phyloP scores from a whole-genome alignment of 2,888 invertebrate species.

The Ferdinandea cuprea region DNA sequence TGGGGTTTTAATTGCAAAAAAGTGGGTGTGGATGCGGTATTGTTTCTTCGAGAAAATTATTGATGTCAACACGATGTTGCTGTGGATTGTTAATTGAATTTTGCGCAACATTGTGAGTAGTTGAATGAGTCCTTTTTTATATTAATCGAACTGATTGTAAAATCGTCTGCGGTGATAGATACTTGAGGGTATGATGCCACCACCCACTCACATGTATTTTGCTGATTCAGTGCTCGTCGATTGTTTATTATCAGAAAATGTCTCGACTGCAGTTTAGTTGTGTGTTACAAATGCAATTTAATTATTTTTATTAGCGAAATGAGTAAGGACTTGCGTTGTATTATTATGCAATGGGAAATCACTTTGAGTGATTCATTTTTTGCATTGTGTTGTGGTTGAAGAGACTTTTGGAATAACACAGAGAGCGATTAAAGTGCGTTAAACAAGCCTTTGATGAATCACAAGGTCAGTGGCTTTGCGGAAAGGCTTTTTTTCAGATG shows the following conservation, averaged over 20 bases:
- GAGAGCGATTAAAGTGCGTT: too few species aligned
- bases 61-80: conserved; percentile 71
- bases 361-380: background rate
- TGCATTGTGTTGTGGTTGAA: background rate
- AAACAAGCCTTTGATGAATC: too few species aligned
- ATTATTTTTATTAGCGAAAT: background rate
- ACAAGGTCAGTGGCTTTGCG: too few species aligned
- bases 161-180: too few species aligned
- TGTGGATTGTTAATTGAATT: conserved; percentile 70
- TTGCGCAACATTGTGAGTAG: conserved; percentile 55
- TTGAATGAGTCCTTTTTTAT: conserved; percentile 40
- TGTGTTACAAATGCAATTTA: conserved; percentile 10
- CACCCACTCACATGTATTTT: conserved; percentile 50
- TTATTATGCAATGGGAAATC: conserved; percentile 11
- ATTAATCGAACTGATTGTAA: conserved; percentile 37
- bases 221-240: conserved; percentile 37
- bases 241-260: conserved; percentile 18
- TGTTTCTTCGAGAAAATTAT: conserved; percentile 59
- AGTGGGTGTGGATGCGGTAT: conserved; percentile 54
- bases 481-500: too few species aligned
- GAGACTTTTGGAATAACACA: too few species aligned
- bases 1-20: conserved; percentile 69
- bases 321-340: conserved; percentile 10
- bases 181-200: conserved; percentile 1
- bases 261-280: conserved; percentile 24